phyloP scores from a whole-genome alignment of 2,797 vertebrate species.

The Dryobates pubescens region DNA sequence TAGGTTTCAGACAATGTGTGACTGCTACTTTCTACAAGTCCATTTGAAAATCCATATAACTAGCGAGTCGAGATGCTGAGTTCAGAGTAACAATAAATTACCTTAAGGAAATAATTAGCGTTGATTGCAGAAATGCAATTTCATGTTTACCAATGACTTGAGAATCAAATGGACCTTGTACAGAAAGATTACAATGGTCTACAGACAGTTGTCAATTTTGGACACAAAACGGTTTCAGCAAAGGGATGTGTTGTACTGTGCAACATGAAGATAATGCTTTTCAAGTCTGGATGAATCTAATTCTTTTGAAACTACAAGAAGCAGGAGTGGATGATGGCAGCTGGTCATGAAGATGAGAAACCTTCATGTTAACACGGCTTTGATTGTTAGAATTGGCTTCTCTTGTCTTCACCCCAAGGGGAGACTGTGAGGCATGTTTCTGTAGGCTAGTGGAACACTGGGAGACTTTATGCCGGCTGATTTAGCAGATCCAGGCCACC shows the following conservation, averaged over 20 bases:
- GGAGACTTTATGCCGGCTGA: neutral
- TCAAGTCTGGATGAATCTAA: neutral
- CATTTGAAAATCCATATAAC: neutral
- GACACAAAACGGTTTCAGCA: neutral
- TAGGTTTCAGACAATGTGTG: neutral
- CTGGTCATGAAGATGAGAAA: neutral
- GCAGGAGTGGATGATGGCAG: neutral
- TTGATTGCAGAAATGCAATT: neutral
- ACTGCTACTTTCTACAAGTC: neutral
- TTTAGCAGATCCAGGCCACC: neutral
- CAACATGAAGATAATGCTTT: neutral
- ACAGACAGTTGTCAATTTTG: neutral
- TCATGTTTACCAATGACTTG: neutral
- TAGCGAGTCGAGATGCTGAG: neutral
- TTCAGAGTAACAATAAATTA: neutral
- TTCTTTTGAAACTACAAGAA: neutral
- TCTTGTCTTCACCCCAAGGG: neutral
- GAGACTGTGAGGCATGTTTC: neutral
- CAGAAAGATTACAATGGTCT: neutral
- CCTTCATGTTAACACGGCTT: fast-evolving
- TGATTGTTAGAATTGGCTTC: neutral
- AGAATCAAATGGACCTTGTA: neutral
- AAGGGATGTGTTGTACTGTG: neutral
- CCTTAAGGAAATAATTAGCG: neutral
- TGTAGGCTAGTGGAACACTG: neutral